Evolutionary conservation across 2,888 invertebrate genomes (phyloP).

Genomic region (Sesia bembeciformis): DNA sequence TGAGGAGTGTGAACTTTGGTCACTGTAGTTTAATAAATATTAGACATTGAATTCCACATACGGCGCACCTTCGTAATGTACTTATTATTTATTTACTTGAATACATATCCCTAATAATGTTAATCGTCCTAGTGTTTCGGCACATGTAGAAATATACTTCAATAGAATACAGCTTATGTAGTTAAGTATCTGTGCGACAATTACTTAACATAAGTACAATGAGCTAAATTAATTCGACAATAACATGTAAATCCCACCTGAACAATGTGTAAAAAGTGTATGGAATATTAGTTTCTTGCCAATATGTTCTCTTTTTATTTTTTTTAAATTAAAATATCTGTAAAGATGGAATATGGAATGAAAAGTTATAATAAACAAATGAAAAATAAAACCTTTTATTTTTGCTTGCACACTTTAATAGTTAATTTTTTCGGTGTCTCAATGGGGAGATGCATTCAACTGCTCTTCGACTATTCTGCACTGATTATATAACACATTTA

Average conservation of each 20-base stretch:
- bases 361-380: not conserved
- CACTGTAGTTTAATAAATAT: not conserved
- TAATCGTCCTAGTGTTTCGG: not conserved
- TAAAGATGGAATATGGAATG: conserved; percentile 18
- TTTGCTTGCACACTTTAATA: too few species aligned
- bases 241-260: conserved; percentile 43
- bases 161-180: not conserved
- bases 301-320: conserved; percentile 10
- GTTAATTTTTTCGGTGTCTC: too few species aligned
- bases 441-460: too few species aligned
- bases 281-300: conserved; percentile 37
- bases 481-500: too few species aligned
- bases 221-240: conserved; percentile 30
- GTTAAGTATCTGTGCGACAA: not conserved
- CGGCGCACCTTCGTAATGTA: not conserved
- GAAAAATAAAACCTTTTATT: not conserved
- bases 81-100: not conserved
- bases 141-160: not conserved
- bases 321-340: conserved; percentile 12
- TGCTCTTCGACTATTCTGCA: too few species aligned
- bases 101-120: not conserved
- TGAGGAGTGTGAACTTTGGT: not conserved
- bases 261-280: conserved; percentile 7
- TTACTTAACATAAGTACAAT: conserved; percentile 2
- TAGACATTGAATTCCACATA: not conserved